phyloP scores from a whole-genome alignment of 2,797 vertebrate genomes.

The Phalanger gymnotis region DNA sequence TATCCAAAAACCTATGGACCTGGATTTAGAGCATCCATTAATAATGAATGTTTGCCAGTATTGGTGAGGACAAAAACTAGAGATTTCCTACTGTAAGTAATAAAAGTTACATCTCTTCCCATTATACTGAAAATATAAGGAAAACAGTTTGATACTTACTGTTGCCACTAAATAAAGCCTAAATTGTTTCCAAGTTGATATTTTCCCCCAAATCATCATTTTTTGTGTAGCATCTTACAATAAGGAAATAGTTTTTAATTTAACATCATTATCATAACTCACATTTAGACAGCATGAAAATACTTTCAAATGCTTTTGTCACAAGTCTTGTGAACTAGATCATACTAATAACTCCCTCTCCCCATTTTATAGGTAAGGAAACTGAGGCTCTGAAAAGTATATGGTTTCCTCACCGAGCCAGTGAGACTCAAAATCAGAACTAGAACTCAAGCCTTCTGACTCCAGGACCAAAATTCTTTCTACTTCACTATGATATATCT shows the following conservation, averaged over 20 bases:
- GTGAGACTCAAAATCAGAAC: neutral
- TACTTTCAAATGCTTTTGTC: neutral
- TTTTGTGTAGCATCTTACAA: neutral
- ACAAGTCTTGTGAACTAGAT: neutral
- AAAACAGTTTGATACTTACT: slow-evolving; percentile 29
- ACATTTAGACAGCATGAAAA: neutral
- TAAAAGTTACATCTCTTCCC: slow-evolving; percentile 26
- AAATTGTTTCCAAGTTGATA: slow-evolving; percentile 30
- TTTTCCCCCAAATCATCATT: slow-evolving; percentile 17
- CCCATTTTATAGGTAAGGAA: neutral
- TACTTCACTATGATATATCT: neutral
- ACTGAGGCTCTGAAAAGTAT: neutral
- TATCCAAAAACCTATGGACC: neutral
- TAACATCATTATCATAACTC: too few relatives aligned
- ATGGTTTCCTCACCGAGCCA: neutral
- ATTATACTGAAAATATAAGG: slow-evolving; percentile 7
- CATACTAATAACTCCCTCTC: neutral
- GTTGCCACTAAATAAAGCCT: neutral
- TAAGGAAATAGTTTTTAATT: neutral
- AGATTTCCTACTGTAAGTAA: neutral
- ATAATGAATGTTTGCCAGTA: neutral
- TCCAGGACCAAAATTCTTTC: neutral
- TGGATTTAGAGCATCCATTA: slow-evolving; percentile 31
- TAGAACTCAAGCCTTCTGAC: neutral
- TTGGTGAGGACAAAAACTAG: slow-evolving; percentile 5